Base-by-base conservation (phyloP, 2,113 vertebrate species). In the Leptobrachium leishanense region DNA sequence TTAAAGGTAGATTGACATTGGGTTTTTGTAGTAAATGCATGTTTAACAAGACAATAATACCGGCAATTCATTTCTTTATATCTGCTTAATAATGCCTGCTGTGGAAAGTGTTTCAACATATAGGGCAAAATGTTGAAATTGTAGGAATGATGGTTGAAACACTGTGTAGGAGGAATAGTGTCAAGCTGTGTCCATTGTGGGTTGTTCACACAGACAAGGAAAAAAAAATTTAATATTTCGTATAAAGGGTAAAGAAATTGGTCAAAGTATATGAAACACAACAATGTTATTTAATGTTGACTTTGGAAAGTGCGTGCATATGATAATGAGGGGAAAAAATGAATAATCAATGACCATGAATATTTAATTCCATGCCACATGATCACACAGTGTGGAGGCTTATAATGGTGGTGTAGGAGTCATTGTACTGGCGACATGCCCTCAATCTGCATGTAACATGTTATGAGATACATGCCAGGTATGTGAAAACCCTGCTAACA, bases 241-340 rank as follows among this genome's bases (percentile, higher is more conserved):
- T 44, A 41, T 13, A 53, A 59, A 57, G 43, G 54, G 43, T 57
- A 67, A 44, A n/a, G 15, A 64, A 39, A 79, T 55, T 39, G 67
- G 69, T 63, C 76, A 71, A 40, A 64, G 43, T 13, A 46, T 3
- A 57, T 43, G 39, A 39, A 43, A 69, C 68, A 69, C 40, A 54
- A 72, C 13, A 72, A 13, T 53, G 15, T 54, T 46, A 39, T 64
- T 77, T 87, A 84, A 85, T 86, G 85, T 85, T 81, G 77, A 54
- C 82, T 84, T 76, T 31, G n/a, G 2, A 2, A 77, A 83, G 81
- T 88, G 83, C 85, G 80, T 88, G 78, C 75, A 73, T 42, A 69
- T 72, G 69, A 74, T 46, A 74, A 64, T 44, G 42, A 43, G 10
- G n/a, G 39, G 5, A 31, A 6, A 46, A 54, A 73, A 43, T 1